phyloP scores from a whole-genome alignment of 2,113 vertebrate species.

The Prunella fulvescens region DNA sequence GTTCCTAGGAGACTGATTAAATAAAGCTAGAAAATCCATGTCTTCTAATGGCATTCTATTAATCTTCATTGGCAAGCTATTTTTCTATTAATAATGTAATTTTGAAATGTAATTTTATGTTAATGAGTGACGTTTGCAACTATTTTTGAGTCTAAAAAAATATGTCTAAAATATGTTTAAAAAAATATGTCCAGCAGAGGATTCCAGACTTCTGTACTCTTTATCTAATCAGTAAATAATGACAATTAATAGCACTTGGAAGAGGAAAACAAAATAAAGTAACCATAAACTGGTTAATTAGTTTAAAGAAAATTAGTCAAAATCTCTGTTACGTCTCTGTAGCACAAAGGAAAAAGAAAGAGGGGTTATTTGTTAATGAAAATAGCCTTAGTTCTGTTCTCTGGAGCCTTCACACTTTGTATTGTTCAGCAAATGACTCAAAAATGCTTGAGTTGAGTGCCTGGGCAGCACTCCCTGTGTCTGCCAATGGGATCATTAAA shows the following conservation, averaged over 20 bases:
- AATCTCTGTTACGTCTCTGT: not conserved
- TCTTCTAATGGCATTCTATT: constrained; percentile 12
- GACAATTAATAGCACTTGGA: not conserved
- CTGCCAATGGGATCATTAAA: not conserved
- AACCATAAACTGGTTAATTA: not conserved
- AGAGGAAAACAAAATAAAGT: not conserved
- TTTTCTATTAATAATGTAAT: not conserved
- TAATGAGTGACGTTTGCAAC: not conserved
- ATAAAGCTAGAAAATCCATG: constrained; percentile 18
- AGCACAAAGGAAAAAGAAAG: not conserved
- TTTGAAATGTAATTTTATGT: not conserved
- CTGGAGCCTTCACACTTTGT: not conserved
- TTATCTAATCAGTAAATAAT: not conserved
- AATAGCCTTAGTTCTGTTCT: not conserved
- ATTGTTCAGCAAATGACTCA: not conserved
- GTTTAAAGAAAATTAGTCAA: not conserved
- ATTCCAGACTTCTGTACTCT: not conserved
- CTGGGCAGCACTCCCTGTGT: not conserved
- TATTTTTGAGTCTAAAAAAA: not conserved
- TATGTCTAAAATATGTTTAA: too few relatives aligned
- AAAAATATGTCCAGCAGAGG: too few relatives aligned
- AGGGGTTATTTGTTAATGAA: not conserved
- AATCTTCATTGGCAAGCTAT: constrained; percentile 18
- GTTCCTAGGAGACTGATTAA: constrained; percentile 6
- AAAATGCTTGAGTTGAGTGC: not conserved